Base-by-base conservation (phyloP, 2,888 invertebrate genomes). In the Harmothoe impar region DNA sequence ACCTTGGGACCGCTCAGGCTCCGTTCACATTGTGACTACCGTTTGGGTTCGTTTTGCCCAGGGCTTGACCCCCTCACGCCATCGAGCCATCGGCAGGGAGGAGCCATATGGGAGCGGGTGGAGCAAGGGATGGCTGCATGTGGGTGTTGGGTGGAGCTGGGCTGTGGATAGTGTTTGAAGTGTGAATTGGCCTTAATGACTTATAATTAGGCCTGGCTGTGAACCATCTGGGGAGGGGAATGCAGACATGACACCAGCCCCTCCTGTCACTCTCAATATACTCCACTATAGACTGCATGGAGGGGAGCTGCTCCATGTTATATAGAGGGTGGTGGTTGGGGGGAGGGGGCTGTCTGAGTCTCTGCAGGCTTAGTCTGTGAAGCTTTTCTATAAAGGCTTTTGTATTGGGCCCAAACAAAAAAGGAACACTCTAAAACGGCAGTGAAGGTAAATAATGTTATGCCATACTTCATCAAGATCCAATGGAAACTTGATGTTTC, bases 131-230 rank as follows among this genome's bases (percentile, higher is more conserved):
- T 7, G 31, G 77, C 77, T 5, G 77, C 77, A 15, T 23, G 77
- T 7, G 17, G 1, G 29, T 77, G 62, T 62, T 62, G 77, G 77
- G 77, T 12, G 77, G 7, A 3, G 81, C 81, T 17, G n/a, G 62
- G 81, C 81, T 35, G 81, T 12, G 81, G 10, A 33, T 35, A 15
- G 29, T 81, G 81, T 81, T 81, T 81, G 81, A 81, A 81, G 81
- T 81, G 81, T 81, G 81, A 81, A 81, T 81, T 81, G 81, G 43
- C 43, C 81, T 81, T 81, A 81, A 81, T 81, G 81, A 81, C 35
- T n/a, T 35, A 31, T 81, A 81, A 81, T 81, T 81, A 81, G 15
- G 20, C 43, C 35, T 15, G 35, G 35, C 43, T 15, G 17, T 15
- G 81, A 81, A 81, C 81, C 81, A 81, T 81, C 81, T 81, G 81